A percentile compares a stretch with the other conserved stretches of the same genome.
Conservation (phyloP, 2,888 invertebrate genomes). For the Drosophila pseudotalamancana region DNA sequence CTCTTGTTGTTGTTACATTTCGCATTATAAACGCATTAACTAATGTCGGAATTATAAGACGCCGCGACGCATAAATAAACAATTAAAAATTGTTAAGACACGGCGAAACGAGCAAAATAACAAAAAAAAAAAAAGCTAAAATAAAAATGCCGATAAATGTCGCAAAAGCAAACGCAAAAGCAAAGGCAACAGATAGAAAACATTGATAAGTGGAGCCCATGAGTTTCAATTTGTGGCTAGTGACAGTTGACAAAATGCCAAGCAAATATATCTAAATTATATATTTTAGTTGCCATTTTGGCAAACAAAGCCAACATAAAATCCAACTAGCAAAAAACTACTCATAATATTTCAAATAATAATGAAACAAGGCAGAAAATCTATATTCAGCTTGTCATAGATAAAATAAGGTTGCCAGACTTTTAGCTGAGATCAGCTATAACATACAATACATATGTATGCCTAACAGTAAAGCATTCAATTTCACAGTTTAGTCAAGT, state of each 20-base stretch:
- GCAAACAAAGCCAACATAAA: slow-evolving; percentile 20
- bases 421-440: too few relatives aligned
- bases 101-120: not conserved
- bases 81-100: slow-evolving; percentile 43
- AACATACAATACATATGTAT: too few relatives aligned
- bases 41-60: slow-evolving; percentile 56
- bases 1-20: slow-evolving; percentile 42
- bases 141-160: slow-evolving; percentile 49
- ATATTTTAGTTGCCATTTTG: slow-evolving; percentile 27
- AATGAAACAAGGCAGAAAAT: not conserved
- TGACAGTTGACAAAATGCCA: slow-evolving; percentile 65
- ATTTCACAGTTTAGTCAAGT: too few relatives aligned
- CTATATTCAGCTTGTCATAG: not conserved
- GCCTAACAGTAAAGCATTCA: too few relatives aligned
- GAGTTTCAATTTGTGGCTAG: slow-evolving; percentile 51
- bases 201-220: slow-evolving; percentile 59
- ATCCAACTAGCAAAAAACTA: slow-evolving; percentile 11
- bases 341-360: slow-evolving; percentile 1
- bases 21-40: slow-evolving; percentile 77
- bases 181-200: slow-evolving; percentile 24
- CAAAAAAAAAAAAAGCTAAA: not conserved
- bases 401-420: not conserved
- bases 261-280: slow-evolving; percentile 23
- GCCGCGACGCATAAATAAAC: slow-evolving; percentile 54
- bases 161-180: slow-evolving; percentile 20